These are phyloP conservation scores for Patella pellucida DNA, from an alignment of 2,888 invertebrate species.

Conservation along the genomic window DNA sequence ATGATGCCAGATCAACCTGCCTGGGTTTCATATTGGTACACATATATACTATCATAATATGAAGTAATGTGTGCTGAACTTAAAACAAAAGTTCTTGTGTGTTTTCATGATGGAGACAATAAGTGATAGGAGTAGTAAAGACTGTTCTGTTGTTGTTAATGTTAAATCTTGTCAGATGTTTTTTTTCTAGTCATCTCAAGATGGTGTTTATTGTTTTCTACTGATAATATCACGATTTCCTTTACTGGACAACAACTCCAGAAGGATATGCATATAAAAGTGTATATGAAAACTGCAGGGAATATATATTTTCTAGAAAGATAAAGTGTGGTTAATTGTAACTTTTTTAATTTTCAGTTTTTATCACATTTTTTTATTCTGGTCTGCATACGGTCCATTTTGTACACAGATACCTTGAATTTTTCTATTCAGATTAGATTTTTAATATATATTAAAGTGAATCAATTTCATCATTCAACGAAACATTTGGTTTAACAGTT, in stretches of 20 bases:
- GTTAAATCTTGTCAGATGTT: no score
- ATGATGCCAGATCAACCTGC: no score
- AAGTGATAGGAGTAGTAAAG: no score
- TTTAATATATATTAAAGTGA: background rate
- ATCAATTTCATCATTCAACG: no score
- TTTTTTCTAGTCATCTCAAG: no score
- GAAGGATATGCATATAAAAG: conserved; percentile 18
- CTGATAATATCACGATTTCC: conserved; percentile 7
- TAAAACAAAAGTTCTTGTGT: no score
- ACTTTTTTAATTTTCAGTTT: conserved; percentile 41
- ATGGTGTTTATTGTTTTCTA: background rate
- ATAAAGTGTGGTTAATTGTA: conserved; percentile 28
- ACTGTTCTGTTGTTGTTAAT: no score
- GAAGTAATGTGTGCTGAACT: no score
- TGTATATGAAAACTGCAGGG: conserved; percentile 28
- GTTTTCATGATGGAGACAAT: no score
- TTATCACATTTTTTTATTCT: conserved; percentile 39
- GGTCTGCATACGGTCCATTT: conserved; percentile 14
- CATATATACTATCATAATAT: no score
- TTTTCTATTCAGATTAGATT: conserved; percentile 13
- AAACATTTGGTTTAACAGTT: no score
- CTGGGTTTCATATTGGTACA: no score
- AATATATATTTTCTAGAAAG: conserved; percentile 35
- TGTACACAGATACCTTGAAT: conserved; percentile 18
- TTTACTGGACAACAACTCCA: background rate